Percentiles rank a stretch among this genome's conserved stretches.
Evolutionary conservation across 2,888 invertebrate species (phyloP).

Genomic region (Rhynchonema sp.): DNA sequence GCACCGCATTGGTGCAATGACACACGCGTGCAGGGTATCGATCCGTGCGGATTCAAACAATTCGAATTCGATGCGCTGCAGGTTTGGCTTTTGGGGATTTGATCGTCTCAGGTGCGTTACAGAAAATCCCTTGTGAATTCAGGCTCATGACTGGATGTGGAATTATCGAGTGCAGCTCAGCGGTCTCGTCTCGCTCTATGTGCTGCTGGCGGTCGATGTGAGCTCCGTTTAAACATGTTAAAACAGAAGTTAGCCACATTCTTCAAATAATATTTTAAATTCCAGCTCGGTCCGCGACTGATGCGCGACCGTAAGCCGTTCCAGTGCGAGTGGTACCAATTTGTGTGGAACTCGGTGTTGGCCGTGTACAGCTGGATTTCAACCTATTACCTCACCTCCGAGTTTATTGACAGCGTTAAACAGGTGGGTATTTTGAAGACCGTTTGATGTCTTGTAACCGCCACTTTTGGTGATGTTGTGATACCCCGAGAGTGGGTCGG

Average conservation of each 20-base stretch:
- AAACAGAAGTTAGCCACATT: neutral
- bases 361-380: conserved; percentile 31
- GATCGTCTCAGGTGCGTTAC: too few relatives aligned
- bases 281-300: conserved; percentile 16
- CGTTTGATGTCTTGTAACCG: too few relatives aligned
- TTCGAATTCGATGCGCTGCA: too few relatives aligned
- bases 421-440: too few relatives aligned
- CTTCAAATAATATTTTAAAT: neutral
- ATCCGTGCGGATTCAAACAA: too few relatives aligned
- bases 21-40: too few relatives aligned
- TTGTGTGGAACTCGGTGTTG: conserved; percentile 28
- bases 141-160: neutral
- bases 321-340: conserved; percentile 26
- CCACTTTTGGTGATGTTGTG: too few relatives aligned
- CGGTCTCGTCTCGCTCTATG: conserved; percentile 22
- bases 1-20: too few relatives aligned
- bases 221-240: too few relatives aligned
- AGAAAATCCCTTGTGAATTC: too few relatives aligned
- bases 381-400: conserved; percentile 26
- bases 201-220: conserved; percentile 24
- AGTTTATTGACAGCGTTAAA: conserved; percentile 13
- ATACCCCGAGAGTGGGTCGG: too few relatives aligned
- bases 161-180: neutral
- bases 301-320: conserved; percentile 26
- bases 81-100: too few relatives aligned